Conservation (phyloP, 2,113 vertebrate genomes). For the Hippocampus guttulatus region DNA sequence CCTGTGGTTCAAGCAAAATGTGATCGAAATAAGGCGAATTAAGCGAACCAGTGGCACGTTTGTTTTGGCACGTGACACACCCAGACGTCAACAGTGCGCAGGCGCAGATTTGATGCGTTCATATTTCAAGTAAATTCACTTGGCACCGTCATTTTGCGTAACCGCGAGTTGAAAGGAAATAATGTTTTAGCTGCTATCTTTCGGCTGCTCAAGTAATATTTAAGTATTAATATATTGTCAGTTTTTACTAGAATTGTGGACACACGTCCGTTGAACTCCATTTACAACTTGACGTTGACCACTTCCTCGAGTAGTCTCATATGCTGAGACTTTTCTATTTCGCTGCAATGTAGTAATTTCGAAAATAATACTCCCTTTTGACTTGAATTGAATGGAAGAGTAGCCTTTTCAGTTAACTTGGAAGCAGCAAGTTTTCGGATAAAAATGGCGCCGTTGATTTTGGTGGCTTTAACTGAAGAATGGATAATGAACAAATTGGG, state of each 20-base stretch:
- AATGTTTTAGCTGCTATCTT: background rate
- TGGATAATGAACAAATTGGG: slow-evolving; percentile 69
- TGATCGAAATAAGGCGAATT: background rate
- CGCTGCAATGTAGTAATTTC: background rate
- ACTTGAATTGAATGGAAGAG: no score
- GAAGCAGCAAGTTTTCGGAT: no score
- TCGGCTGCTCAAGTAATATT: background rate
- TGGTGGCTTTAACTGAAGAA: slow-evolving; percentile 69
- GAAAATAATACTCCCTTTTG: no score
- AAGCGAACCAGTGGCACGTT: background rate
- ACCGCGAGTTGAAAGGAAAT: background rate
- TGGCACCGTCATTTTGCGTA: background rate
- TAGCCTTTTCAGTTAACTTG: no score
- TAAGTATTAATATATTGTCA: background rate
- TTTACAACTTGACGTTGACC: background rate
- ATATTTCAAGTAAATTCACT: background rate
- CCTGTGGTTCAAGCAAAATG: background rate
- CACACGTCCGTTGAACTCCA: background rate
- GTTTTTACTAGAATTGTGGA: background rate
- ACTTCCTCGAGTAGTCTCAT: background rate
- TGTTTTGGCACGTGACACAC: slow-evolving; percentile 60
- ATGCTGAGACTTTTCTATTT: background rate
- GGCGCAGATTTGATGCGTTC: slow-evolving; percentile 27
- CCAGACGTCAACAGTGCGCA: slow-evolving; percentile 46
- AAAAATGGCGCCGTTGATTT: slow-evolving; percentile 69